Percentiles rank a stretch among this genome's conserved stretches.
These are phyloP conservation scores for Seira ritae DNA, from an alignment of 2,888 invertebrate genomes.

Conservation along the genomic window DNA sequence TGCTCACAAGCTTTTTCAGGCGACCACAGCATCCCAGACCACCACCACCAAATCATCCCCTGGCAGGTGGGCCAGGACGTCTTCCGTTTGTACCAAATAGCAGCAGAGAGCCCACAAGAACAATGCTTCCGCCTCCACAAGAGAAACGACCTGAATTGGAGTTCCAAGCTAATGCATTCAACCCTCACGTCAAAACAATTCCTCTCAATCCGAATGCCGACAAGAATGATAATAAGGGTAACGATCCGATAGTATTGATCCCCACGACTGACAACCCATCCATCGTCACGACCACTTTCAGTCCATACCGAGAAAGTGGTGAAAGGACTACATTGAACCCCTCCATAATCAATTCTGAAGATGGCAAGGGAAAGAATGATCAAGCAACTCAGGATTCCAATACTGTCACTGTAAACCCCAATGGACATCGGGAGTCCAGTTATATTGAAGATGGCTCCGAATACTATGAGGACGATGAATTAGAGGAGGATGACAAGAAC, in stretches of 20 bases:
- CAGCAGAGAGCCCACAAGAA: conserved; percentile 50
- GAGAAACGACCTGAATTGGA: conserved; percentile 48
- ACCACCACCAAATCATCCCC: conserved; percentile 24
- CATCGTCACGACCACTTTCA: conserved; percentile 20
- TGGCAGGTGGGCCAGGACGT: conserved; percentile 38
- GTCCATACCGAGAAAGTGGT: conserved; percentile 43
- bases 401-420: conserved; percentile 42
- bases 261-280: conserved; percentile 35
- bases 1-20: conserved; percentile 67
- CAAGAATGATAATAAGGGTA: conserved; percentile 41
- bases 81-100: conserved; percentile 39
- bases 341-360: conserved; percentile 38
- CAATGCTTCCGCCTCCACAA: conserved; percentile 57
- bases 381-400: conserved; percentile 33
- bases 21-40: conserved; percentile 52
- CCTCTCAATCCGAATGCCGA: conserved; percentile 65
- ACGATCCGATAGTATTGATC: conserved; percentile 50
- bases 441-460: conserved; percentile 56
- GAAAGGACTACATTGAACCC: conserved; percentile 46
- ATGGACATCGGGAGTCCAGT: conserved; percentile 54
- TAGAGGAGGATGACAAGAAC: conserved; percentile 60
- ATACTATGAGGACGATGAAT: conserved; percentile 61
- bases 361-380: conserved; percentile 61
- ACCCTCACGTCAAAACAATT: conserved; percentile 61
- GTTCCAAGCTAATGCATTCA: conserved; percentile 53